phyloP scores from a whole-genome alignment of 2,113 vertebrate genomes.

The Limnothrissa miodon region DNA sequence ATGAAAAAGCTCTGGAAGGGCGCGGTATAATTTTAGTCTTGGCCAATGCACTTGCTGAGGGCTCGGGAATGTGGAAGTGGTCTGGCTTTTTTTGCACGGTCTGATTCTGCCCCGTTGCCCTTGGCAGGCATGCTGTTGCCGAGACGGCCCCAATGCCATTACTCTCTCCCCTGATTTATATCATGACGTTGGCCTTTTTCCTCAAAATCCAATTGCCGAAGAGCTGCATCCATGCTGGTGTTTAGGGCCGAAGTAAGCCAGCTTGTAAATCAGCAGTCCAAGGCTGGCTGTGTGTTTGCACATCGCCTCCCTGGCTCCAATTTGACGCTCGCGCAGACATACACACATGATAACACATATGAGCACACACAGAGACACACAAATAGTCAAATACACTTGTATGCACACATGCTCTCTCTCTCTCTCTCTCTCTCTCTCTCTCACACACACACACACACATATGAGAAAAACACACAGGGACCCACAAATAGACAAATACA shows the following conservation, averaged over 20 bases:
- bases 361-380: background rate
- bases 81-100: background rate
- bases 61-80: background rate
- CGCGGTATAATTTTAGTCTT: background rate
- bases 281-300: background rate
- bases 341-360: background rate
- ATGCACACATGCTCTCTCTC: background rate
- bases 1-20: background rate
- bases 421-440: too few relatives aligned
- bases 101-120: slow-evolving; percentile 38
- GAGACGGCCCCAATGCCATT: slow-evolving; percentile 51
- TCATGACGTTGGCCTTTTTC: slow-evolving; percentile 55
- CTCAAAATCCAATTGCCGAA: slow-evolving; percentile 61
- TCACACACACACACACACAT: too few relatives aligned
- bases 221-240: slow-evolving; percentile 40
- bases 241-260: slow-evolving; percentile 43
- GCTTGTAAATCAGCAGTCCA: slow-evolving; percentile 48
- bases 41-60: background rate
- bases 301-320: background rate
- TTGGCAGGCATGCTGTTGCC: too few relatives aligned
- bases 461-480: too few relatives aligned
- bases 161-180: slow-evolving; percentile 62
- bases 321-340: slow-evolving; percentile 19
- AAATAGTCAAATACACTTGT: background rate
- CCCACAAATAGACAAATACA: too few relatives aligned